Conservation (phyloP, 1,140 invertebrate genomes). For the Cydia amplana region DNA sequence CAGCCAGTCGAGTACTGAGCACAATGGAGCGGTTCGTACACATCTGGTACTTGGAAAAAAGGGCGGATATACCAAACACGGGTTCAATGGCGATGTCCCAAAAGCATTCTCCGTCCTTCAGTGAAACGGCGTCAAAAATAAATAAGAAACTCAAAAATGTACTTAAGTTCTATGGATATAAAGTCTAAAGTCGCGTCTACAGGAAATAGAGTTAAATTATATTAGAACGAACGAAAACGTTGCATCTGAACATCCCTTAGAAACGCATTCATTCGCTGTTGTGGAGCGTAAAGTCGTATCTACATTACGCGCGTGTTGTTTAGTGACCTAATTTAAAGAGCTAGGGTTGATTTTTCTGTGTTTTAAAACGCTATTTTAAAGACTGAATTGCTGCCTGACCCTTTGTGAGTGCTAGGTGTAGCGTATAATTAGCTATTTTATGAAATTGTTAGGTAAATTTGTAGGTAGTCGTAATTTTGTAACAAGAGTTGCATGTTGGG, state of each 20-base stretch:
- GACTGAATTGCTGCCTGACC: conserved; percentile 55
- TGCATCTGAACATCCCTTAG: conserved; percentile 78
- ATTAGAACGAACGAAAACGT: conserved; percentile 43
- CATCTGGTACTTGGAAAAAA: conserved; percentile 74
- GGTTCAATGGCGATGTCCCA: conserved; percentile 69
- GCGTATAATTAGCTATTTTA: conserved; percentile 75
- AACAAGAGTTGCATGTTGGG: conserved; percentile 16
- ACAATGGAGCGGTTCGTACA: conserved; percentile 60
- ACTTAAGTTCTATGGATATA: conserved; percentile 36
- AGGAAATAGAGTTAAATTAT: conserved; percentile 36
- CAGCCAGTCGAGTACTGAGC: conserved; percentile 56
- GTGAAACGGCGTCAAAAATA: conserved; percentile 32
- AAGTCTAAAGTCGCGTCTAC: conserved; percentile 40
- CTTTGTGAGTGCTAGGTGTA: conserved; percentile 70
- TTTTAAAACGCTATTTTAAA: conserved; percentile 39
- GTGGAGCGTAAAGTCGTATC: conserved; percentile 44
- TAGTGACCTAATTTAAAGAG: background rate
- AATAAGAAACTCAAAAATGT: conserved; percentile 26
- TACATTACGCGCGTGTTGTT: conserved; percentile 34
- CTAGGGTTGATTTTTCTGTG: background rate
- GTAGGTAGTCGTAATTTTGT: conserved; percentile 33
- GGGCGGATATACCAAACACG: conserved; percentile 74
- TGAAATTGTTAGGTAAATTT: conserved; percentile 75
- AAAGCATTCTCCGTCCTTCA: conserved; percentile 47
- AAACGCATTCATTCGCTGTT: conserved; percentile 62